A percentile compares a stretch with the other conserved stretches of the same genome.
phyloP scores from a whole-genome alignment of 2,797 vertebrate genomes.

The Taeniopygia guttata region DNA sequence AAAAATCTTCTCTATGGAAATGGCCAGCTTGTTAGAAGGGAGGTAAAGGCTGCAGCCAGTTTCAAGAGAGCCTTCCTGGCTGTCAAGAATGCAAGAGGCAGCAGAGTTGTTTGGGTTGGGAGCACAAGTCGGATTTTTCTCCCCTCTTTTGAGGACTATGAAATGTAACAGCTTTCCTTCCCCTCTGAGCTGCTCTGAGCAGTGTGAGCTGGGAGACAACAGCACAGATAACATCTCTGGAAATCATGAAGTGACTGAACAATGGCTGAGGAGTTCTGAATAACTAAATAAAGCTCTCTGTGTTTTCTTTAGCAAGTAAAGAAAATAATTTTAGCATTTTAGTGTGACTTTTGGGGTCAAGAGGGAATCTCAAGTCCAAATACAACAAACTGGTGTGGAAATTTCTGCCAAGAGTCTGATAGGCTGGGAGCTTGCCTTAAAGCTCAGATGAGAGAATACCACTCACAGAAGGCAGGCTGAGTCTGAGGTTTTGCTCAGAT shows the following conservation, averaged over 20 bases:
- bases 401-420: conserved; percentile 59
- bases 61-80: conserved; percentile 43
- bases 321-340: conserved; percentile 77
- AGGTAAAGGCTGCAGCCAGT: neutral
- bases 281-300: conserved; percentile 66
- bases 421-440: conserved; percentile 39
- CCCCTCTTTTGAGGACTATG: conserved; percentile 57
- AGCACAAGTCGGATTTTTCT: neutral
- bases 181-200: neutral
- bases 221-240: conserved; percentile 58
- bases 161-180: conserved; percentile 54
- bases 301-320: conserved; percentile 77
- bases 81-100: conserved; percentile 33
- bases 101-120: conserved; percentile 55
- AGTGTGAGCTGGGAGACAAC: conserved; percentile 24
- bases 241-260: conserved; percentile 55
- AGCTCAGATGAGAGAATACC: conserved; percentile 29
- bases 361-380: conserved; percentile 70
- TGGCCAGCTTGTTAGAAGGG: conserved; percentile 20
- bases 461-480: neutral
- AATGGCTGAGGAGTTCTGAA: conserved; percentile 59
- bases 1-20: conserved; percentile 30
- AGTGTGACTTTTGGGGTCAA: conserved; percentile 72
- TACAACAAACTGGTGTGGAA: conserved; percentile 64
- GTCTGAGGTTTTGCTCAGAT: conserved; percentile 6